Percentiles rank a stretch among this genome's conserved stretches.
phyloP scores from a whole-genome alignment of 2,888 invertebrate species.

The Tupiocoris notatus region DNA sequence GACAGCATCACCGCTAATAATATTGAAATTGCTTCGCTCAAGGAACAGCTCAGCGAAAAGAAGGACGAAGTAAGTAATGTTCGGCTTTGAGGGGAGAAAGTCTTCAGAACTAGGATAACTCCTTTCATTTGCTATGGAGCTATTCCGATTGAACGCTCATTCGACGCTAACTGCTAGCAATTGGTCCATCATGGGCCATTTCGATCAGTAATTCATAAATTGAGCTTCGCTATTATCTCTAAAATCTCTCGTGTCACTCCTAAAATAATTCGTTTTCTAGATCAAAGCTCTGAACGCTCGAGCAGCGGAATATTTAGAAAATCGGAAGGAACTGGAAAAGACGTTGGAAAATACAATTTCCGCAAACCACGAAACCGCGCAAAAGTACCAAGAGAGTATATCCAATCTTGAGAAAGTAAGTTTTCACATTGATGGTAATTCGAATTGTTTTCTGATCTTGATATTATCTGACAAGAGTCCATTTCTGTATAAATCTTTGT shows the following conservation, averaged over 20 bases:
- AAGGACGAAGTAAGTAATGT: slow-evolving; percentile 55
- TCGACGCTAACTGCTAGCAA: no score
- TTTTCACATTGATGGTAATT: not conserved
- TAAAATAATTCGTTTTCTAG: not conserved
- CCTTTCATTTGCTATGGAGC: no score
- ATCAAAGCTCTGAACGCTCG: slow-evolving; percentile 22
- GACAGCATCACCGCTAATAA: slow-evolving; percentile 23
- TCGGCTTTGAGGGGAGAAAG: no score
- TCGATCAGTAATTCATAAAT: no score
- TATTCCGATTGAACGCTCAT: no score
- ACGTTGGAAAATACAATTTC: slow-evolving; percentile 16
- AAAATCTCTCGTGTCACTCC: not conserved
- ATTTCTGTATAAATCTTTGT: not conserved
- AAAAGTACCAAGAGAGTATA: slow-evolving; percentile 31
- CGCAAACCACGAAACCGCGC: slow-evolving; percentile 1
- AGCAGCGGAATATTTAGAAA: not conserved
- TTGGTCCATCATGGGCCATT: no score
- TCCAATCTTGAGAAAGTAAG: slow-evolving; percentile 29
- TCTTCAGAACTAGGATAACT: no score
- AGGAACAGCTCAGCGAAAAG: slow-evolving; percentile 54
- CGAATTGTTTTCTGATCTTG: not conserved
- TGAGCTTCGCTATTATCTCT: no score
- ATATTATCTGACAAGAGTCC: not conserved
- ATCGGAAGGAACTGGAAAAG: slow-evolving; percentile 11
- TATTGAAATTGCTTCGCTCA: slow-evolving; percentile 55